Percentiles rank a stretch among this genome's conserved stretches.
These are phyloP conservation scores for Cosmia trapezina DNA, from an alignment of 2,888 invertebrate species.

Conservation along the genomic window DNA sequence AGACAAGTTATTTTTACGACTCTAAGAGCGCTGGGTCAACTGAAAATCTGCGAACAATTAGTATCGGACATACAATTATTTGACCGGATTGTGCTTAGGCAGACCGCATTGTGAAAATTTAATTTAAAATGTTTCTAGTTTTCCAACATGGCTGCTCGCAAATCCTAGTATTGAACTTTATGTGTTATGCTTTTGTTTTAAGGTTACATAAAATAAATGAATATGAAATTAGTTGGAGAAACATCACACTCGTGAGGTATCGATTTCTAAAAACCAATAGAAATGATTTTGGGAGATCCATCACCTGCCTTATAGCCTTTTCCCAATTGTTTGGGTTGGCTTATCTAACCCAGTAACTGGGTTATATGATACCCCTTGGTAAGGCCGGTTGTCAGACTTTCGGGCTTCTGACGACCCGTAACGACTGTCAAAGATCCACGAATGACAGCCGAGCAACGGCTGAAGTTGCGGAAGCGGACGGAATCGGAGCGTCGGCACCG, in stretches of 20 bases:
- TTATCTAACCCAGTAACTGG: no score
- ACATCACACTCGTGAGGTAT: background rate
- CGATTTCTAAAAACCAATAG: background rate
- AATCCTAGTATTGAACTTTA: constrained; percentile 1
- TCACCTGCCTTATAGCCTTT: no score
- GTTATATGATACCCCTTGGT: background rate
- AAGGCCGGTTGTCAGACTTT: no score
- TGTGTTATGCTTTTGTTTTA: background rate
- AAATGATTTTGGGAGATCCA: background rate
- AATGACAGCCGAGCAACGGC: no score
- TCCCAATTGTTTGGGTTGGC: no score
- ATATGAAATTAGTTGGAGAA: background rate
- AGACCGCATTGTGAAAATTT: constrained; percentile 5
- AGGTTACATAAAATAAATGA: background rate
- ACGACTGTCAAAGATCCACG: no score
- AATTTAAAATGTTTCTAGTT: constrained; percentile 12
- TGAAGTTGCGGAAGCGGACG: no score
- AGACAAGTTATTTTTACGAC: background rate
- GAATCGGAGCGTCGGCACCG: no score
- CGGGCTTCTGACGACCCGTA: no score
- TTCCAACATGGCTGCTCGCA: constrained; percentile 2
- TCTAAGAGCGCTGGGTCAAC: background rate
- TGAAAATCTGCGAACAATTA: background rate
- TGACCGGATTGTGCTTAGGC: background rate
- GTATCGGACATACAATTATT: background rate